A percentile compares a stretch with the other conserved stretches of the same genome.
Conservation (phyloP, 1,140 invertebrate genomes). For the Radopholus similis region DNA sequence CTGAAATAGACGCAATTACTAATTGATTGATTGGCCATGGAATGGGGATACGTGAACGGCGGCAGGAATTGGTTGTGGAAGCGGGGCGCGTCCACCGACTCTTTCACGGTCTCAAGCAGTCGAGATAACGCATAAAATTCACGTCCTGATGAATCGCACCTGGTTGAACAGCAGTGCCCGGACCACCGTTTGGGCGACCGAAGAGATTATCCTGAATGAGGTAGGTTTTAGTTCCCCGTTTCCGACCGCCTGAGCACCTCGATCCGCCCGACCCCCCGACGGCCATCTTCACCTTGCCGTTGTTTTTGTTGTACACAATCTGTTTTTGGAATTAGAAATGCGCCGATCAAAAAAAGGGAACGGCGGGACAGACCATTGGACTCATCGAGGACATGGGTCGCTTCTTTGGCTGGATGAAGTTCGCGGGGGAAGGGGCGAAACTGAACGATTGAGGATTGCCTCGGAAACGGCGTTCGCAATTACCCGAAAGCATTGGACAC, state of each 20-base stretch:
- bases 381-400: slow-evolving; percentile 82
- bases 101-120: slow-evolving; percentile 71
- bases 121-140: slow-evolving; percentile 22
- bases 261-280: slow-evolving; percentile 70
- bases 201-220: slow-evolving; percentile 26
- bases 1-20: slow-evolving; percentile 78
- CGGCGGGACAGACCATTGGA: slow-evolving; percentile 70
- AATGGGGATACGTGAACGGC: slow-evolving; percentile 66
- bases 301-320: neutral
- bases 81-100: slow-evolving; percentile 79
- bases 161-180: slow-evolving; percentile 75
- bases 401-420: slow-evolving; percentile 75
- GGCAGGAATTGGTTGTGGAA: slow-evolving; percentile 89
- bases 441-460: too few species aligned
- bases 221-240: neutral
- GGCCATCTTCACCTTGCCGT: slow-evolving; percentile 61
- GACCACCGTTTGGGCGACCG: slow-evolving; percentile 68
- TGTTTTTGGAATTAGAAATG: neutral
- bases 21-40: slow-evolving; percentile 66
- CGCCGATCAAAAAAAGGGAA: neutral
- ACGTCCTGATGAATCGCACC: neutral
- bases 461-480: too few species aligned
- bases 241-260: neutral
- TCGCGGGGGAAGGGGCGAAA: slow-evolving; percentile 71
- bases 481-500: slow-evolving; percentile 74